Base-by-base conservation (phyloP, 2,888 invertebrate species). In the Acanthosoma haemorrhoidale region DNA sequence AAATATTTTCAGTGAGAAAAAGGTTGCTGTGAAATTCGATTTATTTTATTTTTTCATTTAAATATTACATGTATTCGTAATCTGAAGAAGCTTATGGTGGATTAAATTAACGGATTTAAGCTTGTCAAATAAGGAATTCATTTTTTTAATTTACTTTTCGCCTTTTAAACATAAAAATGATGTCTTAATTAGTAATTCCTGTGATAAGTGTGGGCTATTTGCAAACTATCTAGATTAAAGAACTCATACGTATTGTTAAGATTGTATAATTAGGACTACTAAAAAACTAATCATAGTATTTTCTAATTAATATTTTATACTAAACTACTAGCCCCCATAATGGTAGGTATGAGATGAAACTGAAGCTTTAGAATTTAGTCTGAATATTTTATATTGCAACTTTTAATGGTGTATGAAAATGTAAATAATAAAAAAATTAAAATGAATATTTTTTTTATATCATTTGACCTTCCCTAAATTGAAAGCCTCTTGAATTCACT, bases 141-240 rank as follows among this genome's bases (percentile, higher is more conserved):
- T n/a, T n/a, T n/a, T n/a, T n/a, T n/a, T n/a, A n/a, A n/a, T n/a
- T n/a, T n/a, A n/a, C n/a, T n/a, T n/a, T n/a, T n/a, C n/a, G n/a
- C n/a, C n/a, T n/a, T n/a, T n/a, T n/a, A n/a, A n/a, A n/a, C n/a
- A n/a, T n/a, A n/a, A n/a, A n/a, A n/a, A n/a, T n/a, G n/a, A n/a
- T n/a, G n/a, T n/a, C n/a, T n/a, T n/a, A 51, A 25, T 25, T 61
- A 18, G 34, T 36, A 36, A 36, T 61, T 36, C 34, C 61, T 61
- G 61, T 61, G 61, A 61, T 61, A 61, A 61, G 36, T 61, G 61
- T 61, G 61, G 61, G 61, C 61, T 61, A 61, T 61, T n/a, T 31
- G 51, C 51, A 25, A 51, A 51, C 6, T 25, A 25, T 51, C 13
- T 51, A 51, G 51, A 25, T 51, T 25, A 51, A 51, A 51, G 13